A percentile compares a stretch with the other conserved stretches of the same genome.
These are phyloP conservation scores for Coleophora flavipennella DNA, from an alignment of 2,888 invertebrate genomes.

Conservation along the genomic window DNA sequence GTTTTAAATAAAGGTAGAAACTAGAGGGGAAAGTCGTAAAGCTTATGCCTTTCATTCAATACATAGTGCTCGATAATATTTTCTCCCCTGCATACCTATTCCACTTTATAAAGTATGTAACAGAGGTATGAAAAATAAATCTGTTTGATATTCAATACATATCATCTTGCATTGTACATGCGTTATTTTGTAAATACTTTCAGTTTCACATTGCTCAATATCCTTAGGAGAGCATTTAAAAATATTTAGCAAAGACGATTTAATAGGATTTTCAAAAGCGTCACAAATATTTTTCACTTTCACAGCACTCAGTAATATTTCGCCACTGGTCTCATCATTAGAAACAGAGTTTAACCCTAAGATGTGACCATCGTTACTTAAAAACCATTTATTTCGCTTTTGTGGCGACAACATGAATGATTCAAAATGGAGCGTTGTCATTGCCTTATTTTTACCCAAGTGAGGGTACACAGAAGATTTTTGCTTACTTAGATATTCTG, in stretches of 20 bases:
- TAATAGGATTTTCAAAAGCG: slow-evolving; percentile 4
- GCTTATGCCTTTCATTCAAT: too few species aligned
- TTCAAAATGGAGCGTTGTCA: slow-evolving; percentile 1
- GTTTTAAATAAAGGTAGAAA: too few species aligned
- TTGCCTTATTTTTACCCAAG: neutral
- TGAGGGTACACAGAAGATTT: neutral
- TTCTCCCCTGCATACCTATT: too few species aligned
- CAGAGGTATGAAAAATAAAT: too few species aligned
- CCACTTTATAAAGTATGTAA: slow-evolving; percentile 1
- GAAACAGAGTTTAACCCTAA: slow-evolving; percentile 1
- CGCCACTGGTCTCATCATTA: neutral
- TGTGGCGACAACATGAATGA: slow-evolving; percentile 6
- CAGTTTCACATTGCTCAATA: too few species aligned
- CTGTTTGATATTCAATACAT: too few species aligned
- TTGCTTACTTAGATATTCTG: neutral
- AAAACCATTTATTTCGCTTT: slow-evolving; percentile 3
- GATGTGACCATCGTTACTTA: slow-evolving; percentile 1
- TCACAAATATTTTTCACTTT: neutral
- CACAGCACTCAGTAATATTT: neutral
- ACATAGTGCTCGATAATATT: too few species aligned
- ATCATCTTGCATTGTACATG: too few species aligned
- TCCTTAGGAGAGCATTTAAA: too few species aligned
- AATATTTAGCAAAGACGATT: slow-evolving; percentile 3
- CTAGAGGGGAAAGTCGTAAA: too few species aligned
- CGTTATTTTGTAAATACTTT: too few species aligned